phyloP scores from a whole-genome alignment of 2,113 vertebrate species.

The Potamarius usumacintae region DNA sequence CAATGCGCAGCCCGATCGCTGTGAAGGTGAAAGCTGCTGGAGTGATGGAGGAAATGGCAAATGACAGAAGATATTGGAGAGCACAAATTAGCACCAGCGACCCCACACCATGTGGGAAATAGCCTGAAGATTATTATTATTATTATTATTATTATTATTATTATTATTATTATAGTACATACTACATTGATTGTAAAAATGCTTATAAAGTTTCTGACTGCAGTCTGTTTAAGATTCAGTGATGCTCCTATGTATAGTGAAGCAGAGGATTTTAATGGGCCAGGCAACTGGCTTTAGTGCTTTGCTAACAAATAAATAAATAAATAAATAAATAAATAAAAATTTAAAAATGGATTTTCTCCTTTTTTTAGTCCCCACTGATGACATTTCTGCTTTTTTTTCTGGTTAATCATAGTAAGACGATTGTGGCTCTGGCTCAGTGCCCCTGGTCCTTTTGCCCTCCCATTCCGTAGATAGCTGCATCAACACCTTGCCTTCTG shows the following conservation, averaged over 20 bases:
- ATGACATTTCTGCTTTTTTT: slow-evolving; percentile 39
- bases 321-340: too few species aligned
- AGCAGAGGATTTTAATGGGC: background rate
- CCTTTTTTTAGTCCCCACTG: background rate
- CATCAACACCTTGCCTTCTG: background rate
- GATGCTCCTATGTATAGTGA: background rate
- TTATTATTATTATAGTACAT: background rate
- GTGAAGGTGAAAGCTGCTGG: too few species aligned
- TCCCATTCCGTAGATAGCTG: background rate
- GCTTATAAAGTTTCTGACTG: background rate
- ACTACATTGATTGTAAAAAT: background rate
- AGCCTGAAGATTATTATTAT: too few species aligned
- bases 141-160: background rate
- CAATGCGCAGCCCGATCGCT: too few species aligned
- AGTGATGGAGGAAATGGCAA: too few species aligned
- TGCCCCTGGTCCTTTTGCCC: slow-evolving; percentile 33
- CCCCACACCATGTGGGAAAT: too few species aligned
- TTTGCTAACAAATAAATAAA: slow-evolving; percentile 16
- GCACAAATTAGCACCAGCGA: too few species aligned
- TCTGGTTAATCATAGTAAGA: slow-evolving; percentile 34
- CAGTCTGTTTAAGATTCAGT: slow-evolving; percentile 18
- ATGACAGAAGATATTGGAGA: too few species aligned
- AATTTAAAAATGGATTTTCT: too few species aligned
- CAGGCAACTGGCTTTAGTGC: slow-evolving; percentile 20
- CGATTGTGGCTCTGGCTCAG: slow-evolving; percentile 29